phyloP scores from a whole-genome alignment of 2,113 vertebrate species.

The Manacus vitellinus region DNA sequence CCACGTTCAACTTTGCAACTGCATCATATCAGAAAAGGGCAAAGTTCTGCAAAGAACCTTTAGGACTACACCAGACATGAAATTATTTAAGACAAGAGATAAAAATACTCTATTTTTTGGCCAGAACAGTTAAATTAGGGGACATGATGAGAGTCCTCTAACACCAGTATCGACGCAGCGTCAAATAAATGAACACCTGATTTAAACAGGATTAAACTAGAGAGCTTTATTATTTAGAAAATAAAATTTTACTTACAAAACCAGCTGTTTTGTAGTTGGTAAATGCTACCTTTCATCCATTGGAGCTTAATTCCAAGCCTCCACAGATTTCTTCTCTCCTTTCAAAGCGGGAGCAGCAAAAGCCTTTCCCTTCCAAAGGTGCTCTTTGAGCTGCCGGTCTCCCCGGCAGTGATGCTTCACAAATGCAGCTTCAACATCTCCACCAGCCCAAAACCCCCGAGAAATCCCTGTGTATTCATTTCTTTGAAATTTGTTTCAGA shows the following conservation, averaged over 20 bases:
- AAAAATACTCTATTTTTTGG: not conserved
- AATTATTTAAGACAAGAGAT: not conserved
- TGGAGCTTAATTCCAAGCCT: not conserved
- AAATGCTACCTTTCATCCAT: not conserved
- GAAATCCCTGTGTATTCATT: constrained; percentile 14
- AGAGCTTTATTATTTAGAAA: not conserved
- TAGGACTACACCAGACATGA: not conserved
- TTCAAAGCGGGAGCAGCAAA: not conserved
- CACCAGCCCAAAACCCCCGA: constrained; percentile 1
- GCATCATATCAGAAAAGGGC: not conserved
- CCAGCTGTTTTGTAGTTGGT: not conserved
- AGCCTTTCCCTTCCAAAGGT: not conserved
- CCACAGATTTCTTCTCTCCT: not conserved
- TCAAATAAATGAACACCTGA: not conserved
- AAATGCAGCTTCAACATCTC: constrained; percentile 23
- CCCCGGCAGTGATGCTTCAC: not conserved
- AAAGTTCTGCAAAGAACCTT: not conserved
- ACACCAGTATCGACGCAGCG: too few species aligned
- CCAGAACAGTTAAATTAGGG: not conserved
- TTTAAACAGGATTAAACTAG: not conserved
- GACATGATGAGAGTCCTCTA: not conserved
- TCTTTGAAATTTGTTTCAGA: constrained; percentile 42
- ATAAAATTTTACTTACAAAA: constrained; percentile 53
- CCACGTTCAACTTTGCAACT: not conserved
- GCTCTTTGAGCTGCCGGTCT: not conserved